phyloP scores from a whole-genome alignment of 2,797 vertebrate genomes.

The Enteromius thamalakanensis region DNA sequence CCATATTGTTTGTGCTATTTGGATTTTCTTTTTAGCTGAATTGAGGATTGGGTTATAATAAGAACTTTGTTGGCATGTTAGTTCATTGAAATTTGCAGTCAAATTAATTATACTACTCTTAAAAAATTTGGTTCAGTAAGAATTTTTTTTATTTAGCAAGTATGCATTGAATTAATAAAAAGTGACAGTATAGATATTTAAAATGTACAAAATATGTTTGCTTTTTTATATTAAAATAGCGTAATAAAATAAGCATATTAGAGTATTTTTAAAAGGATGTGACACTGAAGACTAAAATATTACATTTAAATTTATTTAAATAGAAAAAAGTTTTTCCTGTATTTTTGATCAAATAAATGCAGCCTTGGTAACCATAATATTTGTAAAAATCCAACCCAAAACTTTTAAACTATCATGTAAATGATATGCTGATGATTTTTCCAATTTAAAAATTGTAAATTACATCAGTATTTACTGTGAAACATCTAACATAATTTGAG shows the following conservation, averaged over 20 bases:
- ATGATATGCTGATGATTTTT: neutral
- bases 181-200: neutral
- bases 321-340: neutral
- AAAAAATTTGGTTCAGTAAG: neutral
- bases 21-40: constrained; percentile 7
- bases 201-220: neutral
- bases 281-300: constrained; percentile 1
- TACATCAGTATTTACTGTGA: neutral
- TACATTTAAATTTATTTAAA: neutral
- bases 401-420: neutral
- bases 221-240: neutral
- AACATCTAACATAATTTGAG: neutral
- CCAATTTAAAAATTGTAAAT: neutral
- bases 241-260: neutral
- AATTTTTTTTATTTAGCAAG: neutral
- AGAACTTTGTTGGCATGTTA: neutral
- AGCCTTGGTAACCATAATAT: neutral
- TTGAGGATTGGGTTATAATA: constrained; percentile 3
- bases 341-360: neutral
- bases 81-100: neutral
- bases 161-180: neutral
- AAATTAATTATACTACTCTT: neutral
- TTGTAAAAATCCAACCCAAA: neutral
- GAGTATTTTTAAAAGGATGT: neutral
- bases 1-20: constrained; percentile 18